These are phyloP conservation scores for Enteromius trimaculatus DNA, from an alignment of 2,797 vertebrate species.

Conservation along the genomic window DNA sequence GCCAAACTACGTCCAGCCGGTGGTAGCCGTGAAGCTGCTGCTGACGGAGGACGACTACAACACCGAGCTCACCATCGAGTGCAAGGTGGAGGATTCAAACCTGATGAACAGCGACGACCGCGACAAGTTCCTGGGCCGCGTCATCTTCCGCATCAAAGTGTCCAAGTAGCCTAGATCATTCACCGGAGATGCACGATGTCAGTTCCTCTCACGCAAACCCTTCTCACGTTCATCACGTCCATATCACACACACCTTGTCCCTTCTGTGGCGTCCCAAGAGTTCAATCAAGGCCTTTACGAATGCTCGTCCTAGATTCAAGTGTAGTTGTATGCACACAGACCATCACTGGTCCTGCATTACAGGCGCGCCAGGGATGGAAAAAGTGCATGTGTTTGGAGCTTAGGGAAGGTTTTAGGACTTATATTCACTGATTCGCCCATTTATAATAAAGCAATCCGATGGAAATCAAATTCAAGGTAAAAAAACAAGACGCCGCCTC, in stretches of 20 bases:
- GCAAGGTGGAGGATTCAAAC: constrained; percentile 86
- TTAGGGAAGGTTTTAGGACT: constrained; percentile 15
- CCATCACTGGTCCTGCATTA: not conserved
- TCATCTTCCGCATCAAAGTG: constrained; percentile 85
- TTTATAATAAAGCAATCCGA: constrained; percentile 22
- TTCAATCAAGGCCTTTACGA: not conserved
- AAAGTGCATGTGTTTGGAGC: not conserved
- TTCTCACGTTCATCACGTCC: constrained; percentile 22
- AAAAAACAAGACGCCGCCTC: constrained; percentile 59
- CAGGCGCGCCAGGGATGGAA: not conserved
- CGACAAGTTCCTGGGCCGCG: constrained; percentile 91
- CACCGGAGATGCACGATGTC: constrained; percentile 70
- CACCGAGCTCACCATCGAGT: constrained; percentile 82
- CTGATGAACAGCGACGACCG: constrained; percentile 85
- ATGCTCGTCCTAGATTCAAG: not conserved
- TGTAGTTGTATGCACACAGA: not conserved
- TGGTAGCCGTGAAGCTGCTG: constrained; percentile 88
- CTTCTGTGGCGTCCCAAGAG: not conserved
- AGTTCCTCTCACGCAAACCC: constrained; percentile 62
- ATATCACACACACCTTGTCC: not conserved
- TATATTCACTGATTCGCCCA: constrained; percentile 37
- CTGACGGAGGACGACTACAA: constrained; percentile 73
- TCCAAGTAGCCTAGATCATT: constrained; percentile 72
- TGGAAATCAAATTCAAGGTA: constrained; percentile 16
- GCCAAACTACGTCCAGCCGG: constrained; percentile 86